phyloP scores from a whole-genome alignment of 2,888 invertebrate genomes.

The Epirrhoe tristata region DNA sequence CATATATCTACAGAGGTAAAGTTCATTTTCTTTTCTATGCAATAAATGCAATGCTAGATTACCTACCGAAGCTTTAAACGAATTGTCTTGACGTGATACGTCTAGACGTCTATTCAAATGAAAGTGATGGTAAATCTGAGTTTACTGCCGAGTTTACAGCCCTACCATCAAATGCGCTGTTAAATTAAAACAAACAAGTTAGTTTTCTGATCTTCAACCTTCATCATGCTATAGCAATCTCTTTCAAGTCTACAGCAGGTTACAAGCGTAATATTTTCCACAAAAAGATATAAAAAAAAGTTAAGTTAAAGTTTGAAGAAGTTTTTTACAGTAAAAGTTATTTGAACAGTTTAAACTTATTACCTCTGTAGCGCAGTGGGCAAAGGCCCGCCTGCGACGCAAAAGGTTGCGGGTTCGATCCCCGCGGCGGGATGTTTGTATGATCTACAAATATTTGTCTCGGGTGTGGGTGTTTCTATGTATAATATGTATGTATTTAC shows the following conservation, averaged over 20 bases:
- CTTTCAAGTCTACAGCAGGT: constrained; percentile 10
- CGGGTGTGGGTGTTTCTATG: too few species aligned
- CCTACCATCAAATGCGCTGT: constrained; percentile 25
- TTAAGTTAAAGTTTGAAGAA: too few species aligned
- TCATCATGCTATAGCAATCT: constrained; percentile 19
- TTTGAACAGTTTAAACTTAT: too few species aligned
- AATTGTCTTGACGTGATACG: constrained; percentile 24
- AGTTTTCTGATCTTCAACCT: constrained; percentile 15
- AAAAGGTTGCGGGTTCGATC: too few species aligned
- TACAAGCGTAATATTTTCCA: neutral
- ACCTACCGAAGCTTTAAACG: constrained; percentile 6
- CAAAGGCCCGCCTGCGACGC: too few species aligned
- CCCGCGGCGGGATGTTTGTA: too few species aligned
- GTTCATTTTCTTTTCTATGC: neutral
- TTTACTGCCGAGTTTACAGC: constrained; percentile 30
- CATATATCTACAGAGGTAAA: neutral
- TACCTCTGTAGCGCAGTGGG: too few species aligned
- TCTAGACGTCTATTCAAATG: constrained; percentile 35
- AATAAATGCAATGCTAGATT: too few species aligned
- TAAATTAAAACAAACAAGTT: constrained; percentile 26
- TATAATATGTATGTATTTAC: too few species aligned
- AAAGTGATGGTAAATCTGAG: constrained; percentile 22
- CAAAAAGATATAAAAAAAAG: too few species aligned
- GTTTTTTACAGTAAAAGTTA: too few species aligned
- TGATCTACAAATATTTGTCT: too few species aligned